Conservation (phyloP, 1,140 invertebrate species). For the Bemisia tabaci region DNA sequence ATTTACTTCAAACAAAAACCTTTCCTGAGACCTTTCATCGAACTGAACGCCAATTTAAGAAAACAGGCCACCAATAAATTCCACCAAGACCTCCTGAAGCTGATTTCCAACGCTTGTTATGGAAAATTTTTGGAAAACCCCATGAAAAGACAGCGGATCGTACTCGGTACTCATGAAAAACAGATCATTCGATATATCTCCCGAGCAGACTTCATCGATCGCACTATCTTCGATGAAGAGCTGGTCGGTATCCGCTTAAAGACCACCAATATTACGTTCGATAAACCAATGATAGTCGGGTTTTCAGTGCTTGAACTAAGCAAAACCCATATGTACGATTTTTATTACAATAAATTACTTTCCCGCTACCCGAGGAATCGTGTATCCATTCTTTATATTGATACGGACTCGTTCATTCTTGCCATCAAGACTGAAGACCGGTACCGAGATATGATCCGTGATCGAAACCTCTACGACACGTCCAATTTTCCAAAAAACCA, state of each 20-base stretch:
- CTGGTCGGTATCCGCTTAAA: constrained; percentile 11
- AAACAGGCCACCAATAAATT: constrained; percentile 29
- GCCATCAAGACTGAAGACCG: not conserved
- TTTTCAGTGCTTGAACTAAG: constrained; percentile 15
- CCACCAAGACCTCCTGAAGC: constrained; percentile 34
- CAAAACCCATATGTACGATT: constrained; percentile 18
- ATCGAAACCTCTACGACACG: not conserved
- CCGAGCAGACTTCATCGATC: constrained; percentile 13
- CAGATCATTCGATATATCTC: constrained; percentile 7
- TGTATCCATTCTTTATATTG: not conserved
- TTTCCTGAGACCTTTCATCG: constrained; percentile 34
- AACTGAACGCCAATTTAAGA: constrained; percentile 31
- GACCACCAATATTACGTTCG: constrained; percentile 8
- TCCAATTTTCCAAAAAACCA: constrained; percentile 2
- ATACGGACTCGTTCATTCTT: not conserved
- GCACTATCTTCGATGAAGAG: constrained; percentile 14
- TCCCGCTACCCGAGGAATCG: constrained; percentile 10
- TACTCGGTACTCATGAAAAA: constrained; percentile 21
- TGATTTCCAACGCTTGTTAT: constrained; percentile 33
- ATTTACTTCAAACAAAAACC: constrained; percentile 36
- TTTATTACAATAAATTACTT: constrained; percentile 15
- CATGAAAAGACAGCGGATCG: constrained; percentile 26
- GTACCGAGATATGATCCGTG: not conserved
- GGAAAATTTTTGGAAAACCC: constrained; percentile 36
- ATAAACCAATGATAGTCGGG: constrained; percentile 17